phyloP scores from a whole-genome alignment of 2,113 vertebrate species.

The Pygoscelis antarcticus region DNA sequence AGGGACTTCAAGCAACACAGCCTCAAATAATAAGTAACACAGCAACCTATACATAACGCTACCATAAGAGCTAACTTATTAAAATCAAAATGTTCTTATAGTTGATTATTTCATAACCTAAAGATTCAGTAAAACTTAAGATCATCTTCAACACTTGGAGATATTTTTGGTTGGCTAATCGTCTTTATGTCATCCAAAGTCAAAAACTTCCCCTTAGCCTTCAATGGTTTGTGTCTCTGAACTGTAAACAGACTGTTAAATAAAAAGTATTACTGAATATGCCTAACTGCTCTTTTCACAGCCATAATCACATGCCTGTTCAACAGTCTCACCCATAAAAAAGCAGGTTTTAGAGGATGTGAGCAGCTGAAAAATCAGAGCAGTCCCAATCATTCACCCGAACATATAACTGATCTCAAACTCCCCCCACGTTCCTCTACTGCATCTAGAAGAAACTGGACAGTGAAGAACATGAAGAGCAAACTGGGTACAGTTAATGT shows the following conservation, averaged over 20 bases:
- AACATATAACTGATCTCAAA: neutral
- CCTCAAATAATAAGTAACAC: no score
- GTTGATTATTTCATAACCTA: no score
- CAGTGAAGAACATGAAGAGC: neutral
- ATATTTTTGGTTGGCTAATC: slow-evolving; percentile 16
- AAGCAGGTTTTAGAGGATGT: neutral
- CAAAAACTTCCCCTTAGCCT: neutral
- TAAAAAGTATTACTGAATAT: neutral
- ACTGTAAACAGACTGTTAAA: neutral
- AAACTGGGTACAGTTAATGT: neutral
- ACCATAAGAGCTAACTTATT: no score
- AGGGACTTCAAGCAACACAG: no score
- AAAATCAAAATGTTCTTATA: no score
- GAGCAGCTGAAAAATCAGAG: neutral
- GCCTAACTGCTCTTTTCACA: neutral
- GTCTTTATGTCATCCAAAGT: neutral
- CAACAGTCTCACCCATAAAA: neutral
- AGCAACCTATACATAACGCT: no score
- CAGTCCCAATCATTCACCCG: neutral
- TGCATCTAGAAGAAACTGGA: neutral
- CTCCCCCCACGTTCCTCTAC: neutral
- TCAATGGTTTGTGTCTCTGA: neutral
- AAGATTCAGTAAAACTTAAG: no score
- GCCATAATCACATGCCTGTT: neutral
- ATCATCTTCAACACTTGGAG: neutral